Conservation (phyloP, 2,113 vertebrate species). For the Sardina pilchardus region DNA sequence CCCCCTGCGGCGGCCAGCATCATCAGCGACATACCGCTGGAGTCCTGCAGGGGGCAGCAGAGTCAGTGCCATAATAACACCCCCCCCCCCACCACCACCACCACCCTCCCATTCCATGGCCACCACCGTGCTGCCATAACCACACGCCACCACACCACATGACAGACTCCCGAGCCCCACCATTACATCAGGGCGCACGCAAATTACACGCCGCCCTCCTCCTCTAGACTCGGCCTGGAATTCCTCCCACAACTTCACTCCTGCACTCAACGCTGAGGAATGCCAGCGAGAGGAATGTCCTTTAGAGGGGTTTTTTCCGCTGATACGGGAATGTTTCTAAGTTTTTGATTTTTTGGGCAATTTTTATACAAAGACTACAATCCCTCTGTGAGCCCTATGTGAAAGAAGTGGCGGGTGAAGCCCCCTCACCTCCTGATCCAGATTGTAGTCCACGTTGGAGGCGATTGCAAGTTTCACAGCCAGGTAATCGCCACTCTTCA, state of each 20-base stretch:
- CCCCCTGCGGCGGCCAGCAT: conserved; percentile 95
- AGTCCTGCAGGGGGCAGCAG: conserved; percentile 74
- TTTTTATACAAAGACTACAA: too few species aligned
- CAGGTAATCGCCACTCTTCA: conserved; percentile 94
- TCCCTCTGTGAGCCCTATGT: too few species aligned
- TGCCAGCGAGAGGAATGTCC: background rate
- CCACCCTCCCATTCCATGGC: background rate
- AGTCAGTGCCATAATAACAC: background rate
- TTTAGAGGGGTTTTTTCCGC: background rate
- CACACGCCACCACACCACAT: background rate
- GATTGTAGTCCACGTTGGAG: conserved; percentile 90
- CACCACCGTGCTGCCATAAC: background rate
- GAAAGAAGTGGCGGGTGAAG: background rate
- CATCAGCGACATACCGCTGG: conserved; percentile 91
- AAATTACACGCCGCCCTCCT: background rate
- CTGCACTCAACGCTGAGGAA: background rate
- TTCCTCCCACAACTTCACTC: background rate
- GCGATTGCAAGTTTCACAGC: conserved; percentile 91
- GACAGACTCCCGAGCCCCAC: background rate
- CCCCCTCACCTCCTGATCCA: conserved; percentile 92
- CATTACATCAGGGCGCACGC: background rate
- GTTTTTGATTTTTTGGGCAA: too few species aligned
- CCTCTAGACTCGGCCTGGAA: background rate
- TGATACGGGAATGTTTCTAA: too few species aligned
- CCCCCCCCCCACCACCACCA: too few species aligned